Base-by-base conservation (phyloP, 2,113 vertebrate genomes). In the Datnioides undecimradiatus region DNA sequence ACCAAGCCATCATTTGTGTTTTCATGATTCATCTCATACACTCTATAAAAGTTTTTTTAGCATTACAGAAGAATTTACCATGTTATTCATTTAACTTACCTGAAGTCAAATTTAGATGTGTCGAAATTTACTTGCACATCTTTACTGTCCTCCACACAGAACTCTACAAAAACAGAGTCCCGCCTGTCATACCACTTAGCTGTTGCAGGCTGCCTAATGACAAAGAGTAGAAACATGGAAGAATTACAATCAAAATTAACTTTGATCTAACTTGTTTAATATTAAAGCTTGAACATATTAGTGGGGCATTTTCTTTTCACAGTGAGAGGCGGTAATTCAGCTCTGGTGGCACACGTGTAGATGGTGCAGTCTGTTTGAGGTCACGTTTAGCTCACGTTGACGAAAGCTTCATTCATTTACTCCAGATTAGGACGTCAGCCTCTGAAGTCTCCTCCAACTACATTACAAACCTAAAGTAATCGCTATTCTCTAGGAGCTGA, bases 121-220 rank as follows among this genome's bases (percentile, higher is more conserved):
- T 98, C 96, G 87, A 99, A 99, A 68, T 96, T 95, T 87, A 99
- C 94, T 83, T 96, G 93, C 79, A 99, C 96, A 71, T 99, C 96
- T 96, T 96, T 98, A 90, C 97, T 99, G 95, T 99, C 98, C 90
- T 99, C 98, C 43, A 99, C 96, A 25, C 96, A 99, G 88, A 99
- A 99, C 82, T 99, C 98, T 58, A 99, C 87, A 83, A 97, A 98
- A 87, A 99, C 98, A 21, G 96, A 96, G 90, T 99, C 97, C 91
- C 96, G 93, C 91, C 97, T 96, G 95, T 99, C 98, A 79, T 98
- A 99, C 98, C 98, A 99, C 93, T 98, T 99, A n/a, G 97, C 96
- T 93, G 96, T 94, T 88, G 97, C 98, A 84, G 96, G 94, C 89
- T 97, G 96, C 97, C 97, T 99, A 40, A 21, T 19, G 17, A 76